phyloP scores from a whole-genome alignment of 2,797 vertebrate species.

The Hyperoplus lanceolatus region DNA sequence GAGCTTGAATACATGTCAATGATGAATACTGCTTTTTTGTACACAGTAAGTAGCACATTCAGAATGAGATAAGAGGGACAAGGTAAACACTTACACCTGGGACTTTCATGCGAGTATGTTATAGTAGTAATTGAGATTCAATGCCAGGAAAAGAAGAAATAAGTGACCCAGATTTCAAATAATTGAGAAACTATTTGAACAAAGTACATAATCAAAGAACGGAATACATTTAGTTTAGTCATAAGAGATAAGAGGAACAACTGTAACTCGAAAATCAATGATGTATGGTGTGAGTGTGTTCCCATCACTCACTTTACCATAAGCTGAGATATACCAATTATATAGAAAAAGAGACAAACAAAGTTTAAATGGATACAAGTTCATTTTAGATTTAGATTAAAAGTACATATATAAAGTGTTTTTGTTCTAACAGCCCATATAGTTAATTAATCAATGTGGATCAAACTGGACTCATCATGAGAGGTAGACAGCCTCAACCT shows the following conservation, averaged over 20 bases:
- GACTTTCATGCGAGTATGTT: neutral
- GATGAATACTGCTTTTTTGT: neutral
- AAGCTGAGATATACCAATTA: neutral
- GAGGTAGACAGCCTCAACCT: constrained; percentile 49
- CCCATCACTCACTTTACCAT: neutral
- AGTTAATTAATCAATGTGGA: constrained; percentile 41
- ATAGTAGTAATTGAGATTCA: neutral
- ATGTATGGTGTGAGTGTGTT: neutral
- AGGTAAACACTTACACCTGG: neutral
- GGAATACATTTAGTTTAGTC: neutral
- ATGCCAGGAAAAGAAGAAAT: constrained; percentile 5
- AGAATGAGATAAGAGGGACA: neutral
- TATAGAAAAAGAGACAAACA: neutral
- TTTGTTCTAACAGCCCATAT: constrained; percentile 11
- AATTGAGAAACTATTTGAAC: constrained; percentile 6
- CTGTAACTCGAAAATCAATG: constrained; percentile 13
- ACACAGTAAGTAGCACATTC: neutral
- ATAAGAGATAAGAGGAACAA: neutral
- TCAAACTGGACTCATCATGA: constrained; percentile 43
- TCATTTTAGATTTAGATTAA: constrained; percentile 11
- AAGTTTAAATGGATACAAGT: neutral
- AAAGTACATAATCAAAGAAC: neutral
- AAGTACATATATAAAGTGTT: constrained; percentile 15
- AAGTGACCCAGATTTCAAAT: constrained; percentile 9
- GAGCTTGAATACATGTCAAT: neutral